Evolutionary conservation across 2,113 vertebrate genomes (phyloP).

Genomic region (Actenoides hombroni): DNA sequence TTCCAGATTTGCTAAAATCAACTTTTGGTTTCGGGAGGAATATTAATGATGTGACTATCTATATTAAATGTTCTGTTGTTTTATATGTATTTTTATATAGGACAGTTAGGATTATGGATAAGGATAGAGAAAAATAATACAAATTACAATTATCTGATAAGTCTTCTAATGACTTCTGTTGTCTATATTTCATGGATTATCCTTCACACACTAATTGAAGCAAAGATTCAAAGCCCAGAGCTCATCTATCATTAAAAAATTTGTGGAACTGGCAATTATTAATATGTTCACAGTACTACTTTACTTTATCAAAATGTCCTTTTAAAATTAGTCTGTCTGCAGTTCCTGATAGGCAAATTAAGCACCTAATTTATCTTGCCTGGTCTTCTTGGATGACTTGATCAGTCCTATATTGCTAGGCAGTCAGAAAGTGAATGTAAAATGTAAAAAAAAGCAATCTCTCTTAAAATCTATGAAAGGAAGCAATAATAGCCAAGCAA

Average conservation of each 20-base stretch:
- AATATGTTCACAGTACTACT: slow-evolving; percentile 41
- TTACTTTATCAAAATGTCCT: slow-evolving; percentile 75
- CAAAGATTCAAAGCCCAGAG: slow-evolving; percentile 47
- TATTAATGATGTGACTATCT: not conserved
- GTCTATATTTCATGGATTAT: not conserved
- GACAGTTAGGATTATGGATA: not conserved
- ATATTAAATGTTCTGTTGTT: not conserved
- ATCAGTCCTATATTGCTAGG: slow-evolving; percentile 39
- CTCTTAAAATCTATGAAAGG: not conserved
- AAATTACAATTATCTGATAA: not conserved
- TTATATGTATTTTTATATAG: not conserved
- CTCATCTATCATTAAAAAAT: slow-evolving; percentile 64
- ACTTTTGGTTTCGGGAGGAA: not conserved
- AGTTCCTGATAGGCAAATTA: slow-evolving; percentile 71
- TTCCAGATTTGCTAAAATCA: not conserved
- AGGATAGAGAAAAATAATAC: not conserved
- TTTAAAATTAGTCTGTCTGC: slow-evolving; percentile 73
- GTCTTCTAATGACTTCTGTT: slow-evolving; percentile 7
- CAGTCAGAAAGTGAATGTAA: slow-evolving; percentile 38
- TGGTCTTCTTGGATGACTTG: slow-evolving; percentile 37
- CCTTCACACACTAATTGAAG: slow-evolving; percentile 20
- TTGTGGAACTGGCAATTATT: slow-evolving; percentile 38
- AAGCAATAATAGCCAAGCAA: not conserved
- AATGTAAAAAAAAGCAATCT: not conserved
- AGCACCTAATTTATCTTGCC: slow-evolving; percentile 73